Conservation (phyloP, 1,140 invertebrate genomes). For the Listronotus oregonensis region DNA sequence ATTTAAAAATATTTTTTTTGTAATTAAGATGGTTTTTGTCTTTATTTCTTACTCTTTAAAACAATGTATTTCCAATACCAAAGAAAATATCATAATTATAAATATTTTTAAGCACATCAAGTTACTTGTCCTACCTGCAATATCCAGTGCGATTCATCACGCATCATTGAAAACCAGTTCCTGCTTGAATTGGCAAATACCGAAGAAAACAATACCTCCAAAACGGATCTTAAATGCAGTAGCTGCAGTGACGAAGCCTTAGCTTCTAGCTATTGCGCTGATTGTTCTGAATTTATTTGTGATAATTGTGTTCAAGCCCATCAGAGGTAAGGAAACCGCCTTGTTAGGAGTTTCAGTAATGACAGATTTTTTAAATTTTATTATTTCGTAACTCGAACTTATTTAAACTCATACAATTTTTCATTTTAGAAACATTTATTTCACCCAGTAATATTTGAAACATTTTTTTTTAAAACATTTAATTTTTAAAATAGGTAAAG, state of each 20-base stretch:
- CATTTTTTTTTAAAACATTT: too few relatives aligned
- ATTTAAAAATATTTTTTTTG: too few relatives aligned
- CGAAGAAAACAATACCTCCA: slow-evolving; percentile 54
- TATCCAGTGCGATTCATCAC: slow-evolving; percentile 48
- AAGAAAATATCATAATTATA: too few relatives aligned
- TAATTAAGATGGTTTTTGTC: too few relatives aligned
- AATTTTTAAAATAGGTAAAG: too few relatives aligned
- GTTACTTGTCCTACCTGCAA: slow-evolving; percentile 50
- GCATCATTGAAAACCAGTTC: slow-evolving; percentile 79
- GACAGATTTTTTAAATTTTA: background rate
- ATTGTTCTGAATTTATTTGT: slow-evolving; percentile 90
- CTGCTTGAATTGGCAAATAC: slow-evolving; percentile 62
- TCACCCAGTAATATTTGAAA: too few relatives aligned
- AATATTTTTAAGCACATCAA: slow-evolving; percentile 31
- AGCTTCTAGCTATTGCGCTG: slow-evolving; percentile 84
- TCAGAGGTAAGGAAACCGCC: slow-evolving; percentile 63
- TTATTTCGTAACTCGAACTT: too few relatives aligned
- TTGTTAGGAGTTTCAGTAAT: too few relatives aligned
- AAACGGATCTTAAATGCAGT: slow-evolving; percentile 74
- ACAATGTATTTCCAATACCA: too few relatives aligned
- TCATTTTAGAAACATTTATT: too few relatives aligned
- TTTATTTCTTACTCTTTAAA: too few relatives aligned
- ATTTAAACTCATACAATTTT: too few relatives aligned
- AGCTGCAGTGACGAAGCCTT: slow-evolving; percentile 82
- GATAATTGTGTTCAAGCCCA: slow-evolving; percentile 82